These are phyloP conservation scores for Volucella inanis DNA, from an alignment of 2,888 invertebrate genomes.

Conservation along the genomic window DNA sequence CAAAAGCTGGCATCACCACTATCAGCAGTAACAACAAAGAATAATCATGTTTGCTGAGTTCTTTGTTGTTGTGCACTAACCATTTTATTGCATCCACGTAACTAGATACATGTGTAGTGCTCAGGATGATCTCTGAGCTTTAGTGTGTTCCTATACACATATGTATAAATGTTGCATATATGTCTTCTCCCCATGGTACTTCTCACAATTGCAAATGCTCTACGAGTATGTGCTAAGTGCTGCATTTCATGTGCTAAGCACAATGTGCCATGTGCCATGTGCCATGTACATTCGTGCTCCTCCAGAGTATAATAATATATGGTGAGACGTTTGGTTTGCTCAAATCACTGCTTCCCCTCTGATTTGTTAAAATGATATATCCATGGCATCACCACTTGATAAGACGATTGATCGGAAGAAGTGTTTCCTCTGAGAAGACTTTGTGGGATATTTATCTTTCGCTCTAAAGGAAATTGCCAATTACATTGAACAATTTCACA, in stretches of 20 bases:
- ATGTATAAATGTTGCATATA: not conserved
- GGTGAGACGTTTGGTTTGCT: conserved; percentile 21
- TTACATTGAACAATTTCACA: conserved; percentile 18
- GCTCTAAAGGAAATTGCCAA: conserved; percentile 32
- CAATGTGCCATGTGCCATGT: conserved; percentile 30
- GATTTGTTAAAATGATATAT: not conserved
- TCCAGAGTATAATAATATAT: not conserved
- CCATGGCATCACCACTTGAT: conserved; percentile 12
- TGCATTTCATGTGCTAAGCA: not conserved
- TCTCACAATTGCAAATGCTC: conserved; percentile 47
- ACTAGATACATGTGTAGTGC: conserved; percentile 38
- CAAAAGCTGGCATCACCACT: not conserved
- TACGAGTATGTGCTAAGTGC: conserved; percentile 6
- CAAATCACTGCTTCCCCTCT: conserved; percentile 43
- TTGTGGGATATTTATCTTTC: not conserved
- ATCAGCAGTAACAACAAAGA: conserved; percentile 36
- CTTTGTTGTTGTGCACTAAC: conserved; percentile 67
- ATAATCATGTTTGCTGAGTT: conserved; percentile 48
- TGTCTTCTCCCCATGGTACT: conserved; percentile 23
- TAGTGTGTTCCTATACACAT: not conserved
- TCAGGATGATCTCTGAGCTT: conserved; percentile 35
- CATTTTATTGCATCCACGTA: conserved; percentile 69
- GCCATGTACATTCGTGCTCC: not conserved
- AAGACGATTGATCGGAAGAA: conserved; percentile 22
- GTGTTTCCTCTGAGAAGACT: too few species aligned